Evolutionary conservation across 2,888 invertebrate genomes (phyloP).

Genomic region (Congeria kusceri): DNA sequence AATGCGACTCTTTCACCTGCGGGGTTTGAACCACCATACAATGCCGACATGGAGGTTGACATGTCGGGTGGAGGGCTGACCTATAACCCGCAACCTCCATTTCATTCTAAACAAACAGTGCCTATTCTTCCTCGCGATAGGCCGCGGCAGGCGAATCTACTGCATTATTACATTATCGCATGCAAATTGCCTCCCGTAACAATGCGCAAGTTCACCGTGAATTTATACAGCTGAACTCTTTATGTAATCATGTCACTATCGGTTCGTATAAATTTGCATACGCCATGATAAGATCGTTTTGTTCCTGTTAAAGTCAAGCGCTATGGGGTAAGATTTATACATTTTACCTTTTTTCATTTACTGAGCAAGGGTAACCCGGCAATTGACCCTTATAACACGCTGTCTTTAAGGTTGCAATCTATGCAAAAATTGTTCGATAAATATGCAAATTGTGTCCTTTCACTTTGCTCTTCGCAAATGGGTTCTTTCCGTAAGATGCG

Average conservation of each 20-base stretch:
- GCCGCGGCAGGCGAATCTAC: slow-evolving; percentile 6
- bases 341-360: slow-evolving; percentile 12
- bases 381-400: slow-evolving; percentile 28
- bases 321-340: slow-evolving; percentile 42
- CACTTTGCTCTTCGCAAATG: slow-evolving; percentile 15
- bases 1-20: slow-evolving; percentile 41
- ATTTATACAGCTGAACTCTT: slow-evolving; percentile 55
- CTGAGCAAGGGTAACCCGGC: slow-evolving; percentile 20
- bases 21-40: slow-evolving; percentile 19
- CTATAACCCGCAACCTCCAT: slow-evolving; percentile 19
- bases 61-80: slow-evolving; percentile 33
- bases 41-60: slow-evolving; percentile 36
- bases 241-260: slow-evolving; percentile 47
- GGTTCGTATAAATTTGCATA: slow-evolving; percentile 55
- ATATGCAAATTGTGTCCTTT: slow-evolving; percentile 42
- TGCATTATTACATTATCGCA: slow-evolving; percentile 50
- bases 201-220: slow-evolving; percentile 40
- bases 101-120: slow-evolving; percentile 1
- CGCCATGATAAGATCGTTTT: slow-evolving; percentile 33
- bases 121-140: slow-evolving; percentile 22
- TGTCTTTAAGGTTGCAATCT: slow-evolving; percentile 36
- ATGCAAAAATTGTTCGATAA: slow-evolving; percentile 34
- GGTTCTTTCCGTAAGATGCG: neutral
- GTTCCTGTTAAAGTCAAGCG: slow-evolving; percentile 12
- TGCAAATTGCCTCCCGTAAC: slow-evolving; percentile 47